These are phyloP conservation scores for Andrena flavipes DNA, from an alignment of 2,888 invertebrate species.

Conservation along the genomic window DNA sequence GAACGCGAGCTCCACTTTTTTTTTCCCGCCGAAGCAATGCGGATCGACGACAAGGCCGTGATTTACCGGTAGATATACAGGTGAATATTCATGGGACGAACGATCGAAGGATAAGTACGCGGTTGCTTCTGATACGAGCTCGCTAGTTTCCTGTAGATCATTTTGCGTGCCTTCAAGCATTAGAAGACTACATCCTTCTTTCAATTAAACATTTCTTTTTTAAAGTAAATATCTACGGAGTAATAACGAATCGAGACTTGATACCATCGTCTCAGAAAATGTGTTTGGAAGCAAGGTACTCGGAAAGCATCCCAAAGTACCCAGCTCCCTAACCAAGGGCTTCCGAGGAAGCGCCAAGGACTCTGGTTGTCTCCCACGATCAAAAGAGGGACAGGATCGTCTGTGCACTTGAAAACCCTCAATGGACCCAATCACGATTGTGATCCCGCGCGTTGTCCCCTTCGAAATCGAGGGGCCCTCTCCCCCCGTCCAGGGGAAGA, in stretches of 20 bases:
- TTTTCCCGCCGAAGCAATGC: background rate
- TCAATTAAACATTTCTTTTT: too few relatives aligned
- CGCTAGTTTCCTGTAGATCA: background rate
- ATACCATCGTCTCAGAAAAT: background rate
- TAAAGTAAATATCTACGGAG: background rate
- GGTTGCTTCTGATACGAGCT: background rate
- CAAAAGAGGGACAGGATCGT: conserved; percentile 69
- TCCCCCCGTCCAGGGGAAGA: conserved; percentile 49
- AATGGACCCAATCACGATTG: conserved; percentile 81
- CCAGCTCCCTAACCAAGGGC: conserved; percentile 35
- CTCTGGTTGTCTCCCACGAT: conserved; percentile 75
- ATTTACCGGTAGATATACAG: conserved; percentile 2
- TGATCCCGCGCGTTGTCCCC: conserved; percentile 74
- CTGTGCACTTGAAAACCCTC: conserved; percentile 76
- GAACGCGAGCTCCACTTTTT: background rate
- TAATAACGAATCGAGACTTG: background rate
- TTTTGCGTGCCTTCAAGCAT: too few relatives aligned
- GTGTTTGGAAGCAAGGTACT: background rate
- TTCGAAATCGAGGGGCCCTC: conserved; percentile 67
- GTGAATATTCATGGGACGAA: conserved; percentile 34
- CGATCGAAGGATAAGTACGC: conserved; percentile 19
- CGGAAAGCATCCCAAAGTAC: background rate
- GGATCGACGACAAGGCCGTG: conserved; percentile 12
- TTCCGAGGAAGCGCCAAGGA: conserved; percentile 50
- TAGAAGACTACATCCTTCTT: too few relatives aligned